Base-by-base conservation (phyloP, 1,140 invertebrate genomes). In the Neocloeon triangulifer region DNA sequence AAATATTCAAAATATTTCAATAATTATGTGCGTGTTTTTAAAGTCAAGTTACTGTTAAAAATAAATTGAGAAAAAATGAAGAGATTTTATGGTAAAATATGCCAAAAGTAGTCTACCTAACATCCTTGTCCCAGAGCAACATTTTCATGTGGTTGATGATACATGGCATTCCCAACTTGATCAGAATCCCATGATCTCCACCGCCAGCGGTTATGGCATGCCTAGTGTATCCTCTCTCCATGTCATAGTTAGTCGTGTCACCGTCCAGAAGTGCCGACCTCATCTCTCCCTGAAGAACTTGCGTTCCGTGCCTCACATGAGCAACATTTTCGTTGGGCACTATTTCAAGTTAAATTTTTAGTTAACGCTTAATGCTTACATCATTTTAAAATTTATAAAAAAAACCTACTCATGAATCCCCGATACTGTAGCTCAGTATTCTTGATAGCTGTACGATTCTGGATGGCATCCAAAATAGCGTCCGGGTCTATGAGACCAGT, bases 121-220 rank as follows among this genome's bases (percentile, higher is more conserved):
- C 64, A 55, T 96, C 91, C 42, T 73, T 61, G 58, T 97, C 91
- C 89, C 89, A 96, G 1, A 97, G 58, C 28, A 95, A 58, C 64
- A 97, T 69, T 41, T 73, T 70, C 27, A 96, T 68, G 45, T 91
- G 77, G 62, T 97, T 97, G 38, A 97, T 69, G 45, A 96, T 94
- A 48, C 69, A 82, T 33, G 79, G 76, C 25, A 67, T 71, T 31
- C 76, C 77, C 10, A 97, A 62, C 48, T 84, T 76, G 9, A 97
- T 72, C 0, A 86, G 60, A 49, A 97, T 94, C 32, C 80, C 75
- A 37, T 69, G 63, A 48, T 72, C 70, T 9, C 38, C 36, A n/a
- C 45, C 39, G 15, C 49, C 48, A 41, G 27, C 10, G 41, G 73
- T 79, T 46, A 96, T 96, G 21, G 74, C 69, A 56, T 96, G 89